Base-by-base conservation (phyloP, 2,888 invertebrate genomes). In the Gari tellinella region DNA sequence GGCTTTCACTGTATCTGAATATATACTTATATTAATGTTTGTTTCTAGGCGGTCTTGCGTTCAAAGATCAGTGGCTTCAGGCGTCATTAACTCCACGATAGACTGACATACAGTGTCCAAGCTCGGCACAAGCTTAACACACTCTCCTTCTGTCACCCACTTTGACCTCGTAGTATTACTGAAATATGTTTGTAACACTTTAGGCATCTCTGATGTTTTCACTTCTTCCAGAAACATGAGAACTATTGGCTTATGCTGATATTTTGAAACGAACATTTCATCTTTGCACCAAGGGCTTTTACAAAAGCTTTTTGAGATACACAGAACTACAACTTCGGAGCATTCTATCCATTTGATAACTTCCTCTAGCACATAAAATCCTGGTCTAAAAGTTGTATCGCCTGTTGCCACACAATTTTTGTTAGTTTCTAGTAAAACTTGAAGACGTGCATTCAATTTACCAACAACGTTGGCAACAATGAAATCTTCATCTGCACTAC, bases 211-310 rank as follows among this genome's bases (percentile, higher is more conserved):
- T 31, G 31, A 31, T 10, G 31, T 31, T 31, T 31, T 31, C 4
- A 31, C 45, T 21, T n/a, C n/a, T 45, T 45, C 45, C 5, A 45
- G 45, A 45, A 45, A 45, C 45, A 45, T 45, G 10, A 45, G 17
- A 45, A 45, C 21, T n/a, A 21, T 21, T n/a, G 45, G 45, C 17
- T 4, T 45, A 19, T 21, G 17, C 10, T 17, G 10, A n/a, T 21
- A 45, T 10, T 45, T 8, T 17, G 45, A 19, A 19, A 45, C 21
- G 10, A 45, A 19, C 19, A 45, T 21, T 45, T 45, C 45, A 10
- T 45, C 45, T 4, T 10, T 17, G 21, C 45, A 45, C 19, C 21
- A 45, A 12, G 17, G 19, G 17, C 45, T 45, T 4, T 45, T 21
- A n/a, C 45, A 45, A 45, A 45, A 45, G 19, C 10, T 19, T n/a